phyloP scores from a whole-genome alignment of 2,797 vertebrate species.

The Syngnathus acus region DNA sequence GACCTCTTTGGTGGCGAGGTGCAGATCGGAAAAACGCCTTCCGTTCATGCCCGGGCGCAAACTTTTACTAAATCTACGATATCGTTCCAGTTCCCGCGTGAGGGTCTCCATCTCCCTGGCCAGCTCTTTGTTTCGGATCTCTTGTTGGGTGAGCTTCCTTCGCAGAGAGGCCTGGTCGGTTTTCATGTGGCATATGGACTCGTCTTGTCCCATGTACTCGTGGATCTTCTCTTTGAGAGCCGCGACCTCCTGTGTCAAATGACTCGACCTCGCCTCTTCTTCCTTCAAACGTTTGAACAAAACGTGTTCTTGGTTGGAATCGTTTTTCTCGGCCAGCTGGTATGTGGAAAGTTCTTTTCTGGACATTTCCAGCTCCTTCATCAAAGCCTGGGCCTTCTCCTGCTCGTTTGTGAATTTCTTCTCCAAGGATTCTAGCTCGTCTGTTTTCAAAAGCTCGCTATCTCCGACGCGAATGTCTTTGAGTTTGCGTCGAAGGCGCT shows the following conservation, averaged over 20 bases:
- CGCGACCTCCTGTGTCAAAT: constrained; percentile 84
- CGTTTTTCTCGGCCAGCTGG: constrained; percentile 87
- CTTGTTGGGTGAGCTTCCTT: constrained; percentile 88
- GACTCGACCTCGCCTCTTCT: constrained; percentile 87
- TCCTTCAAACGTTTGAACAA: constrained; percentile 89
- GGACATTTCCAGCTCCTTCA: constrained; percentile 82
- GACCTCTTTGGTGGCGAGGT: constrained; percentile 87
- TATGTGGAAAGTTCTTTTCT: constrained; percentile 85
- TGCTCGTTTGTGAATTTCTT: constrained; percentile 77
- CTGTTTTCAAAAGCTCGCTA: constrained; percentile 84
- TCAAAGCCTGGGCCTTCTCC: constrained; percentile 78
- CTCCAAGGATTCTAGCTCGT: constrained; percentile 86
- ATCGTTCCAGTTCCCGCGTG: constrained; percentile 84
- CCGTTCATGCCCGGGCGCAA: constrained; percentile 82
- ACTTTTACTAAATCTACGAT: constrained; percentile 86
- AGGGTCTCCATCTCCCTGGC: constrained; percentile 90
- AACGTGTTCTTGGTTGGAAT: constrained; percentile 82
- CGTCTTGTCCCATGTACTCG: constrained; percentile 87
- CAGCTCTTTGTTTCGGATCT: constrained; percentile 88
- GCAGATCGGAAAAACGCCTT: constrained; percentile 86
- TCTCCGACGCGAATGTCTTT: constrained; percentile 90
- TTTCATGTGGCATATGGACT: constrained; percentile 82
- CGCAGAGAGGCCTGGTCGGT: constrained; percentile 84
- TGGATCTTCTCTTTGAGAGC: constrained; percentile 93
- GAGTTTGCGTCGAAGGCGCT: constrained; percentile 82